Evolutionary conservation across 2,113 vertebrate species (phyloP).

Genomic region (Platichthys stellatus): DNA sequence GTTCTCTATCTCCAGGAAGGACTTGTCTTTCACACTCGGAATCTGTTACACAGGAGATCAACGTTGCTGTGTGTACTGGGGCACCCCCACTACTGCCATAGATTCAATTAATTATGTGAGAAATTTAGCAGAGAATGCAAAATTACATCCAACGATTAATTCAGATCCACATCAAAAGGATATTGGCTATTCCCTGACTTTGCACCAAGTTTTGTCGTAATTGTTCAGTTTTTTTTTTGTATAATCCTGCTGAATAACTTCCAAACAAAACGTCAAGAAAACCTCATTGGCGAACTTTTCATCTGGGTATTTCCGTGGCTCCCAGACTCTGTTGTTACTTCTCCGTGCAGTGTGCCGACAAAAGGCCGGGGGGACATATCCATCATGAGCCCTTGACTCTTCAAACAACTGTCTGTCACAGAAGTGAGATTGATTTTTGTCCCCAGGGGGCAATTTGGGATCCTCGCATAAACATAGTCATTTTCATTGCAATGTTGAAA

Average conservation of each 20-base stretch:
- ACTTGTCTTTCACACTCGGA: too few species aligned
- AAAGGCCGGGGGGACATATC: conserved; percentile 49
- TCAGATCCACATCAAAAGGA: too few species aligned
- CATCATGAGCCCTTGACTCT: conserved; percentile 46
- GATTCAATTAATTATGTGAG: too few species aligned
- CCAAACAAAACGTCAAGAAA: background rate
- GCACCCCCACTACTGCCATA: too few species aligned
- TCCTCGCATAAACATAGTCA: conserved; percentile 62
- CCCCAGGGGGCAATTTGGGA: conserved; percentile 52
- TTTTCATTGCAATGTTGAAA: conserved; percentile 60
- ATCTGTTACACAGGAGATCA: too few species aligned
- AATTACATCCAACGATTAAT: too few species aligned
- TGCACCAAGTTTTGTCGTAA: too few species aligned
- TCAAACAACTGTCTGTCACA: conserved; percentile 50
- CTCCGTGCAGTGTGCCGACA: background rate
- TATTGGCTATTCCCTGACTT: too few species aligned
- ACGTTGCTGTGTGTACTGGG: too few species aligned
- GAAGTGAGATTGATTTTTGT: conserved; percentile 64
- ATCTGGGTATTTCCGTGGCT: conserved; percentile 3
- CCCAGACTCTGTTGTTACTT: conserved; percentile 5
- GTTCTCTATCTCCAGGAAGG: too few species aligned
- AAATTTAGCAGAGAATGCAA: too few species aligned
- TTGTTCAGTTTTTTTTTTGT: too few species aligned
- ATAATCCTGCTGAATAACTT: background rate
- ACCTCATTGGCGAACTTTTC: background rate